Conservation (phyloP, 2,797 vertebrate species). For the Enteromius radiatus region DNA sequence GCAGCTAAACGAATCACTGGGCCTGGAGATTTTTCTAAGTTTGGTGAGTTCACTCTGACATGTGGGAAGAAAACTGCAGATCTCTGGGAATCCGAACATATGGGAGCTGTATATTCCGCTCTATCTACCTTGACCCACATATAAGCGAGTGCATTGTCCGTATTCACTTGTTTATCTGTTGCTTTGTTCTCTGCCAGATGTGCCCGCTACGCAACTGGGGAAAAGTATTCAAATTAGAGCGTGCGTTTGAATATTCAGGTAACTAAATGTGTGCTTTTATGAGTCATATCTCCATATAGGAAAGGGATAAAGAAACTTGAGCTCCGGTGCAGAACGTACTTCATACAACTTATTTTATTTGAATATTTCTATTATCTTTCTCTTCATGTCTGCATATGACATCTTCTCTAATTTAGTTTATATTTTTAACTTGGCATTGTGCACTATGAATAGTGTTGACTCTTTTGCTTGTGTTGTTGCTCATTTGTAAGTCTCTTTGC, state of each 20-base stretch:
- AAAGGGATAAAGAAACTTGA: neutral
- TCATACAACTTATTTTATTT: neutral
- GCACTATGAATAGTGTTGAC: neutral
- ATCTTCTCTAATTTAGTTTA: neutral
- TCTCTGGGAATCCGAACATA: constrained; percentile 62
- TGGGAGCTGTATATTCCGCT: constrained; percentile 33
- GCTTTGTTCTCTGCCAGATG: constrained; percentile 58
- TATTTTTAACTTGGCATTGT: neutral
- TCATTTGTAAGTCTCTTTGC: constrained; percentile 10
- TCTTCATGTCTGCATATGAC: neutral
- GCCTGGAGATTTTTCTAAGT: constrained; percentile 65
- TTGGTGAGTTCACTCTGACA: constrained; percentile 63
- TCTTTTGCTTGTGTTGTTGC: neutral
- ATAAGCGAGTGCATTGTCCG: constrained; percentile 48
- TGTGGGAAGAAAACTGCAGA: constrained; percentile 57
- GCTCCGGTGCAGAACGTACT: neutral
- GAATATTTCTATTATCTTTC: neutral
- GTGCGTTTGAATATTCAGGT: constrained; percentile 31
- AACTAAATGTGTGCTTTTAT: constrained; percentile 14
- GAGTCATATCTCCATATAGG: neutral
- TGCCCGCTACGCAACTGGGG: constrained; percentile 45
- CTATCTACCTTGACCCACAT: constrained; percentile 59
- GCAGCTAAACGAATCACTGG: constrained; percentile 71
- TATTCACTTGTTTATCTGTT: constrained; percentile 46
- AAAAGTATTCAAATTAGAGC: constrained; percentile 39